Evolutionary conservation across 2,797 vertebrate genomes (phyloP), one percentile per base, ranked within the genome.

Genomic region (Muraenolepis orangiensis): DNA sequence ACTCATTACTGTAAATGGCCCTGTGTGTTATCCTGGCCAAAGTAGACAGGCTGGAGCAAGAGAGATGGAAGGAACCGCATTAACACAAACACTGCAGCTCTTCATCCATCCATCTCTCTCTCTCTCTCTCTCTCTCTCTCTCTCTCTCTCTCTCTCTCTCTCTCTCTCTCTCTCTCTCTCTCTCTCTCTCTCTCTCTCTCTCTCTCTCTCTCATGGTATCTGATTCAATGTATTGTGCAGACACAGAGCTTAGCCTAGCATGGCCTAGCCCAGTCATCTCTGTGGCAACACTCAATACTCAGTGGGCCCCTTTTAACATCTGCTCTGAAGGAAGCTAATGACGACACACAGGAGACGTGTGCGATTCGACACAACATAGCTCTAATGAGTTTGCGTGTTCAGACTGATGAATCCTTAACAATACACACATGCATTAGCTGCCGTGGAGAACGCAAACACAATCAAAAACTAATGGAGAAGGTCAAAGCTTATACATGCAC

Each of bases 251-350:
- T 57, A 66, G 85, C 80, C 86, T 80, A 82, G 78, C 68, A 23
- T 30, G 26, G 83, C 82, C 78, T 78, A 85, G 84, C 85, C 85
- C 77, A 79, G 78, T 90, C 89, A 61, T 61, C 51, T 86, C 87
- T 86, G 87, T 90, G 88, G 90, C 90, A 92, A 86, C 85, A 85
- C 84, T 83, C 84, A 91, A 91, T 90, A 85, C 87, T 90, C 90
- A 83, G 82, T 84, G 90, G 89, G 88, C 88, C 90, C 80, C 84
- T 87, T n/a, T 82, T 85, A 92, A 90, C 91, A 93, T 93, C 90
- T 92, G 92, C 91, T 92, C 92, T 93, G 86, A 90, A 92, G 94
- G 92, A 89, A 93, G 90, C 90, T 93, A 92, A 93, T 89, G 90
- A 91, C 91, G 91, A 91, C 90, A 92, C 88, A 89, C 87, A 86